Conservation (phyloP, 2,888 invertebrate species). For the Zootermopsis nevadensis region DNA sequence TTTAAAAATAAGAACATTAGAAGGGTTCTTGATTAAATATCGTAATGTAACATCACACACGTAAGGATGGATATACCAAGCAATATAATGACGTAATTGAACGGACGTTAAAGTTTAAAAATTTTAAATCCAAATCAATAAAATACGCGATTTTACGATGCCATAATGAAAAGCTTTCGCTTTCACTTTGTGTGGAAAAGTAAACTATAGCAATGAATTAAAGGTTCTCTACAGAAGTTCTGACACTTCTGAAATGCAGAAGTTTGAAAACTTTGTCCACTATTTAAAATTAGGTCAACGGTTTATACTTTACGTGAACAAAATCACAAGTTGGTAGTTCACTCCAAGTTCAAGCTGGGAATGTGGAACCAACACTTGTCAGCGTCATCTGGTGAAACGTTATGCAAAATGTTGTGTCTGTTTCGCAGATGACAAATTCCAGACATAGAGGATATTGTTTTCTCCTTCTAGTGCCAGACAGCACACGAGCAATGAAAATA, state of each 20-base stretch:
- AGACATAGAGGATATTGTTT: background rate
- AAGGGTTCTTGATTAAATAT: too few species aligned
- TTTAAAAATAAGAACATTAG: too few species aligned
- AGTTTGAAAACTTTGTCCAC: constrained; percentile 38
- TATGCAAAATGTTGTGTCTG: background rate
- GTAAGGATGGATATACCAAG: too few species aligned
- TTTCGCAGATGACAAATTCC: background rate
- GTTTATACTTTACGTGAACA: constrained; percentile 25
- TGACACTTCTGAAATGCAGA: constrained; percentile 22
- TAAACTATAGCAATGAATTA: constrained; percentile 35
- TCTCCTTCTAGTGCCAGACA: too few species aligned
- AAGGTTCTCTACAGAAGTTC: constrained; percentile 31
- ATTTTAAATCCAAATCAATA: too few species aligned
- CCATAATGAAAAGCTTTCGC: background rate
- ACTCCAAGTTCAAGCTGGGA: background rate
- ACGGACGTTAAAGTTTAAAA: too few species aligned
- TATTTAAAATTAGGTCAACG: constrained; percentile 38
- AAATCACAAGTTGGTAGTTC: background rate
- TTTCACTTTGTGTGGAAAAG: constrained; percentile 23
- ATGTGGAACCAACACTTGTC: background rate
- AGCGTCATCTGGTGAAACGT: background rate
- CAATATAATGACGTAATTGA: too few species aligned
- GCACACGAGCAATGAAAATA: too few species aligned
- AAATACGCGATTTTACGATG: too few species aligned
- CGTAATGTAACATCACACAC: too few species aligned